These are phyloP conservation scores for Drosophila fuyamai DNA, from an alignment of 1,140 invertebrate species.

Conservation along the genomic window DNA sequence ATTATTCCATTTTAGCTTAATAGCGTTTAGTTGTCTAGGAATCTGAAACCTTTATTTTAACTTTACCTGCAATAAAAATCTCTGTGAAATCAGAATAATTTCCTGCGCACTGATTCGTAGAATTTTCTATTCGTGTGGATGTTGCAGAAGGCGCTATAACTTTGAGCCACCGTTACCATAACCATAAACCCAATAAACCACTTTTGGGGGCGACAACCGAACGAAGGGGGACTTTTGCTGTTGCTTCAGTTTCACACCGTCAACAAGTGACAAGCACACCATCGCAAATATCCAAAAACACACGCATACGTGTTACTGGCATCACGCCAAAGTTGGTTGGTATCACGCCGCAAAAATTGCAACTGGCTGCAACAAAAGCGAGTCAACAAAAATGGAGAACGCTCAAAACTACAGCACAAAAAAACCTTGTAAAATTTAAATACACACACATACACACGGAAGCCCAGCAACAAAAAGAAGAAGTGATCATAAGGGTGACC, in stretches of 20 bases:
- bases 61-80: background rate
- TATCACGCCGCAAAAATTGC: slow-evolving; percentile 73
- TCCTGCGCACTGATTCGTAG: background rate
- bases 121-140: background rate
- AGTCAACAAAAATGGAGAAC: slow-evolving; percentile 47
- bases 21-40: background rate
- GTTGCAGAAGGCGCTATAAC: slow-evolving; percentile 1
- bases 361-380: slow-evolving; percentile 43
- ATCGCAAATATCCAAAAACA: slow-evolving; percentile 39
- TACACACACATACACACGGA: background rate
- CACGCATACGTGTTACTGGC: slow-evolving; percentile 33
- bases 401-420: slow-evolving; percentile 24
- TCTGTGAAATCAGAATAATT: slow-evolving; percentile 9
- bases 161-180: slow-evolving; percentile 45
- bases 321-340: slow-evolving; percentile 68
- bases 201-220: slow-evolving; percentile 55
- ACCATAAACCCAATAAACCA: slow-evolving; percentile 77
- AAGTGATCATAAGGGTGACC: slow-evolving; percentile 17
- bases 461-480: background rate
- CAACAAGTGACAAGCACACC: slow-evolving; percentile 73
- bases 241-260: slow-evolving; percentile 76
- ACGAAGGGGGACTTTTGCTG: slow-evolving; percentile 48
- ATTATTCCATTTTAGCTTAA: no score
- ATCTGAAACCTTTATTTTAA: background rate
- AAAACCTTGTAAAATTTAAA: slow-evolving; percentile 14